Base-by-base conservation (phyloP, 1,140 invertebrate species). In the Thaumatotibia leucotreta region DNA sequence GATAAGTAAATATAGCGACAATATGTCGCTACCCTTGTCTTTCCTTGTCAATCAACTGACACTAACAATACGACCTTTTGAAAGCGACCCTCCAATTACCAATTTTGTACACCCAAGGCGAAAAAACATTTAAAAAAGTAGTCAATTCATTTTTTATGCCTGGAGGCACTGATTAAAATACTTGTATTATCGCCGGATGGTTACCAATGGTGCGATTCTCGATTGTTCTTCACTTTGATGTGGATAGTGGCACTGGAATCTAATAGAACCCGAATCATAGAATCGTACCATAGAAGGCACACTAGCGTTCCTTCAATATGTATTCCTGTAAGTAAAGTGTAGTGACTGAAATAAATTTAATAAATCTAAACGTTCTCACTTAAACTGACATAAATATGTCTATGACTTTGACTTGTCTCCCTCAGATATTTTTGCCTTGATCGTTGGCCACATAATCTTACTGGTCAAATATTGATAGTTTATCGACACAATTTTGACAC, bases 71-170 rank as follows among this genome's bases (percentile, higher is more conserved):
- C 39, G 39, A 45, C 6, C 39, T 45, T 45, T 45, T 17, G 39
- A 45, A 45, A 45, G 39, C 17, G 1, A 20, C 17, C 17, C 17
- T 20, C 39, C 39, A 45, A 45, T 58, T 54, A 54, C 49, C 33
- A 65, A 52, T 65, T 64, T 66, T 66, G 64, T 66, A 66, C 52
- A 66, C 64, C 64, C 52, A 66, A 61, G 64, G 64, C 39, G 39
- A 45, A 45, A 39, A 45, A 45, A 20, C 8, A 20, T 20, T 17
- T 17, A 14, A 45, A 45, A 45, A 45, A 45, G 39, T 45, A 29
- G 2, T 29, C 4, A 45, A 45, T 45, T 45, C 17, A 45, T 45
- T 20, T 45, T n/a, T 17, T 45, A 45, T 20, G 39, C 39, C 39
- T 45, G 17, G 6, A 45, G 39, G 39, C 39, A 45, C 39, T 45